Conservation (phyloP, 2,888 invertebrate genomes). For the Tillus elongatus region DNA sequence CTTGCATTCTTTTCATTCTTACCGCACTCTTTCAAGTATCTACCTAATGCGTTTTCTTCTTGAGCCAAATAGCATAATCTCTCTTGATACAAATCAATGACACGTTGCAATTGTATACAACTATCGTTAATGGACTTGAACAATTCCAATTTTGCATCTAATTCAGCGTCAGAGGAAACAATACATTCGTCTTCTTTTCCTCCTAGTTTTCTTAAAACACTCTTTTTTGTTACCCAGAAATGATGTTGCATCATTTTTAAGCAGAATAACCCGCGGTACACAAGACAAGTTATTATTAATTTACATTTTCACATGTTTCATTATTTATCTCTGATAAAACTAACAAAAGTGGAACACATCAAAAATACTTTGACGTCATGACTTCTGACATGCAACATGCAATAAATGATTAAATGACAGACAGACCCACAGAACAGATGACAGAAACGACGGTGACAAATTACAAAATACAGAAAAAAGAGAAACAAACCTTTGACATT, state of each 20-base stretch:
- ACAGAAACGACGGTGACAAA: no score
- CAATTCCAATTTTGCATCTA: conserved; percentile 92
- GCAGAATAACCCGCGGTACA: no score
- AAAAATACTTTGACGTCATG: no score
- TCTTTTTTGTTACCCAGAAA: conserved; percentile 97
- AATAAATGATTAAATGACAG: no score
- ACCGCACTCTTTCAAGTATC: conserved; percentile 89
- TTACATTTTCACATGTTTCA: no score
- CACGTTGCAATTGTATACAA: conserved; percentile 74
- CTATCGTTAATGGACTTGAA: conserved; percentile 89
- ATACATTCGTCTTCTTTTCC: conserved; percentile 97
- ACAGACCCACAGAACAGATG: no score
- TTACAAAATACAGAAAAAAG: no score
- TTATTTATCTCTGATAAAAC: no score
- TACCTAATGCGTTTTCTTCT: conserved; percentile 85
- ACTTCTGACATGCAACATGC: no score
- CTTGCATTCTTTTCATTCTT: conserved; percentile 79
- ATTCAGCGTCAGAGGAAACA: conserved; percentile 88
- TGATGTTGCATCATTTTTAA: conserved; percentile 83
- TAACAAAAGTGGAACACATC: no score
- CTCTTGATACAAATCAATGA: conserved; percentile 90
- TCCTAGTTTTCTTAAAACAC: conserved; percentile 83
- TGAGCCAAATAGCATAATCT: conserved; percentile 85
- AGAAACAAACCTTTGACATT: no score
- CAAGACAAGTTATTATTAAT: no score